phyloP scores from a whole-genome alignment of 1,140 invertebrate genomes.

The Myzus persicae region DNA sequence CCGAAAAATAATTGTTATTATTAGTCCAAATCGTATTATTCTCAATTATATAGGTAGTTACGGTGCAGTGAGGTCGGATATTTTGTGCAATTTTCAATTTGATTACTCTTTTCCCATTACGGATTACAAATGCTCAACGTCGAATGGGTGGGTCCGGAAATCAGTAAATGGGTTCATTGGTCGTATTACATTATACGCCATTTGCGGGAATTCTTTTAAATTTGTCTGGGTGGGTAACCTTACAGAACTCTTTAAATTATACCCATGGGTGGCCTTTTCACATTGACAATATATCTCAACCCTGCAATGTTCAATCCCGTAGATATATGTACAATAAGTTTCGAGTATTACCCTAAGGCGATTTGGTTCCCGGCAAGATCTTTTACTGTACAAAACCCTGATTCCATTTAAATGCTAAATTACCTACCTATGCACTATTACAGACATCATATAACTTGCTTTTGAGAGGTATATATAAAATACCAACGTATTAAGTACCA shows the following conservation, averaged over 20 bases:
- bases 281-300: slow-evolving; percentile 24
- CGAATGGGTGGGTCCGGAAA: background rate
- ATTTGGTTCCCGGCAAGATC: background rate
- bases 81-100: slow-evolving; percentile 29
- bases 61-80: background rate
- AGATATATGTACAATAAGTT: background rate
- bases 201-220: background rate
- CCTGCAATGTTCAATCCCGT: background rate
- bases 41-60: background rate
- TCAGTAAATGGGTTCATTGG: slow-evolving; percentile 9
- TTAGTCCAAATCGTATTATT: background rate
- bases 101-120: slow-evolving; percentile 24
- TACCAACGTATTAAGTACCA: background rate
- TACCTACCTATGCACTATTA: background rate
- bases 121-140: background rate
- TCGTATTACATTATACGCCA: background rate
- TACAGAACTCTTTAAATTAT: slow-evolving; percentile 15
- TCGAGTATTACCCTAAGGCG: background rate
- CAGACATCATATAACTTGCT: background rate
- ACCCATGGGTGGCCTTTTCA: background rate
- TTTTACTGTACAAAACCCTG: background rate
- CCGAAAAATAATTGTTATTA: background rate
- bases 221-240: background rate
- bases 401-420: background rate
- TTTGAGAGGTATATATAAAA: background rate